Base-by-base conservation (phyloP, 1,140 invertebrate species). In the Coenobita brevimanus region DNA sequence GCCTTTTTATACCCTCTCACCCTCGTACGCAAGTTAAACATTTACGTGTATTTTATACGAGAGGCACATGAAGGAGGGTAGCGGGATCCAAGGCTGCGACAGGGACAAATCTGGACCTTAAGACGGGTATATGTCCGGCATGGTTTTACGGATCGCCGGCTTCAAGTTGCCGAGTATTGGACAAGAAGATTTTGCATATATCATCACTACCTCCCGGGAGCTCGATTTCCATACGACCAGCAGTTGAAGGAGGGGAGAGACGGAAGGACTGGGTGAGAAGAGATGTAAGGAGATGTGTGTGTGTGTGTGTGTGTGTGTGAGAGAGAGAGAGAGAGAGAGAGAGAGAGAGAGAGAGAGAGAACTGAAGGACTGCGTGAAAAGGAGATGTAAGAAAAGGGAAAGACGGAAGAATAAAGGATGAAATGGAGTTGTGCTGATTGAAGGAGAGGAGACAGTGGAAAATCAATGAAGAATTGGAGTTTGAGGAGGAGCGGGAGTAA, bases 151-250 rank as follows among this genome's bases (percentile, higher is more conserved):
- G 78, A 87, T 87, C 75, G 62, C 60, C 50, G 17, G 75, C 84
- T 80, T 87, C 76, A 79, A 87, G 36, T 80, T 69, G 84, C 76
- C 62, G 84, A 87, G 84, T 87, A 87, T 87, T 87, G 84, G 84
- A 80, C 84, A 62, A 87, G 84, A 62, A 79, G 84, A 80, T 87
- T 87, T 87, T 87, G 84, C 84, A 80, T 87, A 87, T 80, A 87
- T 87, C 84, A 87, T 87, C 84, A 87, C 75, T 87, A 71, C 76
- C 76, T 75, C 54, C 38, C 13, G 33, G 57, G 67, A 33, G 60
- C 50, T 62, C n/a, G 60, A 87, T 87, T 87, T 87, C 38, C 84
- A 87, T 87, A 87, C 33, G 75, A 75, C 38, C 57, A 54, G 76
- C 57, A 79, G 64, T 82, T 50, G 38, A 54, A 64, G 46, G 43